Base-by-base conservation (phyloP, 23 tunicate species). In the Diplosoma virens region DNA sequence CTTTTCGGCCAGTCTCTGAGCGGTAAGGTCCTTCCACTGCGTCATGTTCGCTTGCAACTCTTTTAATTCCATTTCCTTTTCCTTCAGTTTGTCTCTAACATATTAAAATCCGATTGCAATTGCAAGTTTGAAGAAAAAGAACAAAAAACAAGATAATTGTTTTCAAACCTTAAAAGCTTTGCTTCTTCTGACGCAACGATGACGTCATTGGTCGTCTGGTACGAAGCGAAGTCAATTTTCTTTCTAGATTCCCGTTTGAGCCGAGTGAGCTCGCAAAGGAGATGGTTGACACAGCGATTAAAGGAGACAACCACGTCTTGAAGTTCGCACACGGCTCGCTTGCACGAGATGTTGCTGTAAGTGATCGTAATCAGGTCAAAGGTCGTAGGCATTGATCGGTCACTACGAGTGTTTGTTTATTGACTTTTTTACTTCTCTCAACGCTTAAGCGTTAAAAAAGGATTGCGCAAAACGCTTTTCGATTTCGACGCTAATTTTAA, bases 21-120 rank as follows among this genome's bases (percentile, higher is more conserved):
- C 93, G 0, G 93, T 87, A 16, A 84, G 45, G 23, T 87, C 93
- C 60, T 81, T 87, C 93, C 93, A 87, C 14, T 82, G 68, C 47
- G 67, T 61, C 92, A 86, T 86, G 34, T 71, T 86, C 9, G 45
- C 68, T 63, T 86, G 79, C 22, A 86, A 47, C 33, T 72, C 73
- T 47, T 83, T 73, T 24, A 86, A 46, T 41, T 86, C 92, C 23
- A 60, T 14, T 3, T 86, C 92, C 68, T 84, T 84, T 1, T 33
- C 78, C 0, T 56, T 31, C 11, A 84, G 82, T 67, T 84, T 82
- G 33, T 84, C 72, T 37, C 89, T 84, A 55, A 14, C 14, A 41
- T 14, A 9, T 9, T 41, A 14, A 41, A 41, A 9, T 41, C 14
- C 14, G 11, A 41, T 7, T 41, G 50, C 50, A 41, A 41, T 7